Conservation (phyloP, 2,888 invertebrate genomes). For the Parnassius orleans region DNA sequence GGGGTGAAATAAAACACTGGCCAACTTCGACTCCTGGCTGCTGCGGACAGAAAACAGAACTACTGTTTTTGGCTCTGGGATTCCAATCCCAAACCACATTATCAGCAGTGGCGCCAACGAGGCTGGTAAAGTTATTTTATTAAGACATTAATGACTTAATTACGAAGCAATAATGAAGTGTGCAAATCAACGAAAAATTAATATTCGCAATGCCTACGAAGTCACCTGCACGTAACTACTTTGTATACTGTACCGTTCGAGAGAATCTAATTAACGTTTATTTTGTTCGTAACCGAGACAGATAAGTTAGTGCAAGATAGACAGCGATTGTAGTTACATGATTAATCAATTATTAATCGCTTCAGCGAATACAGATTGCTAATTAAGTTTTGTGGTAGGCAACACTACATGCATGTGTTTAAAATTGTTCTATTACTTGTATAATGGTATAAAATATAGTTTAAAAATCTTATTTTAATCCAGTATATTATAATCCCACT, state of each 20-base stretch:
- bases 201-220: conserved; percentile 17
- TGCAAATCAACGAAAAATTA: conserved; percentile 17
- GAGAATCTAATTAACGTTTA: conserved; percentile 20
- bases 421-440: not conserved
- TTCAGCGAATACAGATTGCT: conserved; percentile 8
- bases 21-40: no score
- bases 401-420: not conserved
- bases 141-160: conserved; percentile 8
- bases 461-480: no score
- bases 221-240: conserved; percentile 12
- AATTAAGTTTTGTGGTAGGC: conserved; percentile 3
- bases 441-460: no score
- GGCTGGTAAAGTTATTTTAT: no score
- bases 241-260: conserved; percentile 17
- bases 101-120: no score
- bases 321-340: conserved; percentile 13
- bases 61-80: no score
- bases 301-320: conserved; percentile 16
- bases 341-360: conserved; percentile 19
- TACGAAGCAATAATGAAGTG: conserved; percentile 16
- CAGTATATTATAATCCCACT: no score
- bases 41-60: no score
- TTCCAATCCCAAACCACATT: no score
- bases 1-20: no score
- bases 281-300: conserved; percentile 7